phyloP scores from a whole-genome alignment of 2,113 vertebrate genomes.

The Enhydra lutris region DNA sequence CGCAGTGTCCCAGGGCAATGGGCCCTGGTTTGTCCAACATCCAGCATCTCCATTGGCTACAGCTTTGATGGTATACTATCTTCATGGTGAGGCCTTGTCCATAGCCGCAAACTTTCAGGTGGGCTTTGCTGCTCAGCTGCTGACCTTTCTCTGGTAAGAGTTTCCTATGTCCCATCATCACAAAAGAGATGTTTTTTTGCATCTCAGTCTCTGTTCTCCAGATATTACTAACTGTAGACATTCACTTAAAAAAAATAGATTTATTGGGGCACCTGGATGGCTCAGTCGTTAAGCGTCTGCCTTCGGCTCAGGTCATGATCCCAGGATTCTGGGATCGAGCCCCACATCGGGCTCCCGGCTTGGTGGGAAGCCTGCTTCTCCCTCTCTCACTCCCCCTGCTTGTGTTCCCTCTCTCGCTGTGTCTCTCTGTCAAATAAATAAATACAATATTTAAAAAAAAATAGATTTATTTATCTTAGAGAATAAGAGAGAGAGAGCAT shows the following conservation, averaged over 20 bases:
- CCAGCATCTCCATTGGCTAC: not conserved
- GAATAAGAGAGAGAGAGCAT: not conserved
- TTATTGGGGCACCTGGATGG: too few species aligned
- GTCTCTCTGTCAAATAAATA: too few species aligned
- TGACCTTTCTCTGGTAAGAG: not conserved
- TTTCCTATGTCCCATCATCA: not conserved
- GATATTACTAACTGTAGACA: not conserved
- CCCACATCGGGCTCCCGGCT: too few species aligned
- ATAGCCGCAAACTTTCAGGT: not conserved
- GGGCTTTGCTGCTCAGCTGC: not conserved
- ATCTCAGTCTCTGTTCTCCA: not conserved
- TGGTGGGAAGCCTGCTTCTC: too few species aligned
- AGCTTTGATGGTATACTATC: not conserved
- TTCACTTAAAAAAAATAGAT: not conserved
- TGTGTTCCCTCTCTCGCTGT: too few species aligned
- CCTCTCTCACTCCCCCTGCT: too few species aligned
- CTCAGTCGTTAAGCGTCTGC: too few species aligned
- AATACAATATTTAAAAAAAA: not conserved
- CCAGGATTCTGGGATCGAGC: too few species aligned
- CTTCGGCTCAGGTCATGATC: too few species aligned
- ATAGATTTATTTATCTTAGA: not conserved
- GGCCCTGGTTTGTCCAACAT: too few species aligned
- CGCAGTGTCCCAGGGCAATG: not conserved
- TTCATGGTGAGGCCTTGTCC: not conserved
- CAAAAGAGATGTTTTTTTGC: not conserved